Conservation (phyloP, 1,140 invertebrate genomes). For the Stegodyphus mimosarum region DNA sequence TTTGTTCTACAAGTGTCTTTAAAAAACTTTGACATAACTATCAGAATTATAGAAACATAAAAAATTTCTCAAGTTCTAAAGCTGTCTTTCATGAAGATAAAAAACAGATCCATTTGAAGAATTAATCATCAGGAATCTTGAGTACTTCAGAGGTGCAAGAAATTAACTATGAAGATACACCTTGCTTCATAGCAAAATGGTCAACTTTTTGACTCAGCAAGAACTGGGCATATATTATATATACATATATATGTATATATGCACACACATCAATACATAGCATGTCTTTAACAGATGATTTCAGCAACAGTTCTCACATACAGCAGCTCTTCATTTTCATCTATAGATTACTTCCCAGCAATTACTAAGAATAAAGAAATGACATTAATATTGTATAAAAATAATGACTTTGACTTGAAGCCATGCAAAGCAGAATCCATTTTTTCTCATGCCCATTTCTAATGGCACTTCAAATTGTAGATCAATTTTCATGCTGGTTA, state of each 20-base stretch:
- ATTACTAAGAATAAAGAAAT: constrained; percentile 43
- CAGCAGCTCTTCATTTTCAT: constrained; percentile 40
- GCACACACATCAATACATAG: neutral
- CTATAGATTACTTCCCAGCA: constrained; percentile 39
- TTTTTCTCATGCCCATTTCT: neutral
- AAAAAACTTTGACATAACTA: too few species aligned
- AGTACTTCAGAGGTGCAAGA: too few species aligned
- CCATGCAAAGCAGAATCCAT: neutral
- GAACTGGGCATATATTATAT: neutral
- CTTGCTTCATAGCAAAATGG: neutral
- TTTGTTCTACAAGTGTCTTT: too few species aligned
- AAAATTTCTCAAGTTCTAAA: too few species aligned
- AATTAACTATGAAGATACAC: too few species aligned
- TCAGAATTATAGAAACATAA: too few species aligned
- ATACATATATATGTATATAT: neutral
- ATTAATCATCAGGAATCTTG: too few species aligned
- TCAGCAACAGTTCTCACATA: constrained; percentile 13
- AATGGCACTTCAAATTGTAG: neutral
- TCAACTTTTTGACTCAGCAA: constrained; percentile 1
- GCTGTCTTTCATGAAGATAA: too few species aligned
- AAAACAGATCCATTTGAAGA: too few species aligned
- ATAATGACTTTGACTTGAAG: neutral
- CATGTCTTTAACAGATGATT: neutral
- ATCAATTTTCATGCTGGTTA: neutral
- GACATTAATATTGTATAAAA: neutral